Evolutionary conservation across 64 coral and sea anemone species (phyloP), one percentile per base, ranked within the genome.

Genomic region (Montipora capricornis): DNA sequence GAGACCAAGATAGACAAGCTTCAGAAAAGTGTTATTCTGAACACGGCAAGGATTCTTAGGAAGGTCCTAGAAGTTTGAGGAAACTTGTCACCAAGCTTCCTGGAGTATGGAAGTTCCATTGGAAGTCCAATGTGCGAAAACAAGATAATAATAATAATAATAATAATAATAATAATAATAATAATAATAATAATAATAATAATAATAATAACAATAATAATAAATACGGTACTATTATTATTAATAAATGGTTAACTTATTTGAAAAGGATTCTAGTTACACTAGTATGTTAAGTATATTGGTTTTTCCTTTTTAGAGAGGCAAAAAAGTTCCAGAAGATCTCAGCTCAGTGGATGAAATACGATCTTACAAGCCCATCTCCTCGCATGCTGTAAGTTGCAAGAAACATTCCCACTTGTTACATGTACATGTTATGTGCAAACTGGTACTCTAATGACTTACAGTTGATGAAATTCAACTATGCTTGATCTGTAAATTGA

Each of bases 251-350:
- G 62, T 67, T 2, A 17, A 67, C 12, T 17, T 9, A 55, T 14
- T 67, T 2, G 62, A 67, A 67, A 67, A 12, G 11, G 62, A 9
- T 14, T 17, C 11, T 67, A n/a, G 16, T 67, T 13, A 67, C 62
- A 67, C 16, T 0, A 14, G 52, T 55, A 55, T 67, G 62, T 4
- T 4, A 13, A 15, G 62, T 4, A 67, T 71, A 1, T 90, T 80
- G 44, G 9, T 12, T 92, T 87, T 76, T n/a, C 47, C 53, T 8
- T 22, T 86, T n/a, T 47, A 99, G 98, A 96, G 98, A 96, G 98
- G 98, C 59, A 99, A 99, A 86, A 99, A 96, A 74, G 89, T 99
- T 37, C 98, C 98, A 74, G 98, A 99, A 76, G 95, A 96, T 76
- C 80, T 99, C n/a, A 96, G 95, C 46, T 61, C 90, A 75, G 91